Base-by-base conservation (phyloP, 2,113 vertebrate genomes). In the Lamprologus ornatipinnis region DNA sequence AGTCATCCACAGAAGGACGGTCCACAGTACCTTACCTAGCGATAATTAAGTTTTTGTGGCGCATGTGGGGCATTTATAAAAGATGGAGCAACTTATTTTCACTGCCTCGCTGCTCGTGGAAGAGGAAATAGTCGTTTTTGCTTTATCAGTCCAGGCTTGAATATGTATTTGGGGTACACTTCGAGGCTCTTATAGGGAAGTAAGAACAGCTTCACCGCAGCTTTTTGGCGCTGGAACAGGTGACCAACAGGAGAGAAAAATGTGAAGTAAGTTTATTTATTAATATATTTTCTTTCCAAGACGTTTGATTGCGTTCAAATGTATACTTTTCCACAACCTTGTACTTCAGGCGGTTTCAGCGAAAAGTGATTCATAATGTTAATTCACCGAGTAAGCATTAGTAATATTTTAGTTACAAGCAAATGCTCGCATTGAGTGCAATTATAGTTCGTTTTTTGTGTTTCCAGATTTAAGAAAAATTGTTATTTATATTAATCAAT, bases 1-100 rank as follows among this genome's bases (percentile, higher is more conserved):
- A 96, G 95, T 97, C 96, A 96, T 7, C 4, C 10, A 9, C 70
- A 63, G 80, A 86, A 86, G 91, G 92, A 92, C 86, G 35, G 89
- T 92, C 85, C 92, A 21, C 93, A 55, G 86, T 23, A 89, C 89
- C 84, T 90, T 79, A 94, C 92, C 92, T 82, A 81, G 55, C 21
- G 87, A 91, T 92, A 92, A 94, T 93, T 91, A 91, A 91, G 87
- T 87, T 91, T 90, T 92, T 92, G 70, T 91, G 78, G 83, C 90
- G 57, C 78, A 75, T 87, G 87, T 81, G 81, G 88, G 79, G 53
- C 91, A 81, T 89, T 92, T 89, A 86, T 84, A 45, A 91, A 94
- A 85, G 84, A 87, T 87, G 83, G 87, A 88, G 84, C 79, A 17
- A 65, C 42, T 89, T 80, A n/a, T 83, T 83, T 51, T 80, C 73